Conservation (phyloP, 2,797 vertebrate genomes). For the Hafferia zeledoni region DNA sequence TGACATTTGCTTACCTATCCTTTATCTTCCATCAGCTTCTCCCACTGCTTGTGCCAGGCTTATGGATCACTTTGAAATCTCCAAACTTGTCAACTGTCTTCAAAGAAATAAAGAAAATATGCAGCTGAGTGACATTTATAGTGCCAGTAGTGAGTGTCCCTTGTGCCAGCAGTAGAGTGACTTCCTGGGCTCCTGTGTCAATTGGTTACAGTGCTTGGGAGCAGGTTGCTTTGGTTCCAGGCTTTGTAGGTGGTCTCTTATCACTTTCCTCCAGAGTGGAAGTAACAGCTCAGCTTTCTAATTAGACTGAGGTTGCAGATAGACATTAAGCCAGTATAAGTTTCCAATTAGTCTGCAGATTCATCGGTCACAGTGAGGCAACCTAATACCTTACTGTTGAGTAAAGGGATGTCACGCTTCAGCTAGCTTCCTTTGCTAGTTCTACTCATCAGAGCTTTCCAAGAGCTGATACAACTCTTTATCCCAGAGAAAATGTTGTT, state of each 20-base stretch:
- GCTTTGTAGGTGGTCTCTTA: background rate
- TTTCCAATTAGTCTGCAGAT: background rate
- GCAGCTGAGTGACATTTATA: background rate
- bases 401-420: background rate
- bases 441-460: background rate
- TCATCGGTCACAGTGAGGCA: background rate
- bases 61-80: background rate
- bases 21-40: background rate
- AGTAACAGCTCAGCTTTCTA: background rate
- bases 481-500: background rate
- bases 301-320: background rate
- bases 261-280: background rate
- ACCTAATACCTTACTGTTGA: background rate
- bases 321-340: background rate
- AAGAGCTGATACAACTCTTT: background rate
- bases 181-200: background rate
- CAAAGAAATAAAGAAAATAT: background rate
- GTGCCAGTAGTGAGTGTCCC: background rate
- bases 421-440: background rate
- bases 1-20: background rate
- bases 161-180: background rate
- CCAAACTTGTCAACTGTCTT: background rate
- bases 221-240: background rate
- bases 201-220: background rate
- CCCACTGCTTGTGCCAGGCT: background rate